Evolutionary conservation across 2,113 vertebrate genomes (phyloP).

Genomic region (Geothlypis trichas): DNA sequence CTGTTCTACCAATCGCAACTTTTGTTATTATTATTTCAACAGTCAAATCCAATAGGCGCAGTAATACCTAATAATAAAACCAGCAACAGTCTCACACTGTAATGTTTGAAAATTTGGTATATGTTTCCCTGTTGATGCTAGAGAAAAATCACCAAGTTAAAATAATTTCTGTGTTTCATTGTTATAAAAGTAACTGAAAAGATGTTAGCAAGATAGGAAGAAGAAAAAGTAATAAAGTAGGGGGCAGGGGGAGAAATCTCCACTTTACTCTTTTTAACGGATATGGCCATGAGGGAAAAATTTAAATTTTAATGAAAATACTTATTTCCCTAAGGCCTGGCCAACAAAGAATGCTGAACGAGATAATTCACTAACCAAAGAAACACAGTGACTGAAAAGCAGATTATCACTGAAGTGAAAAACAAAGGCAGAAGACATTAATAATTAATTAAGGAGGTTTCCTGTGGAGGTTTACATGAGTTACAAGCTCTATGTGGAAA

Average conservation of each 20-base stretch:
- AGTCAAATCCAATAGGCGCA: not conserved
- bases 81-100: not conserved
- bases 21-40: not conserved
- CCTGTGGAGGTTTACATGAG: slow-evolving; percentile 65
- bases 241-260: not conserved
- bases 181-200: not conserved
- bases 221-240: not conserved
- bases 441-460: slow-evolving; percentile 79
- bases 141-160: not conserved
- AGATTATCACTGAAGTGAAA: slow-evolving; percentile 74
- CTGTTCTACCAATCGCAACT: not conserved
- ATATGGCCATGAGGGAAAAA: slow-evolving; percentile 31
- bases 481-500: slow-evolving; percentile 46
- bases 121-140: not conserved
- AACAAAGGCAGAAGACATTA: slow-evolving; percentile 75
- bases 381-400: slow-evolving; percentile 24
- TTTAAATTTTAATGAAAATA: slow-evolving; percentile 74
- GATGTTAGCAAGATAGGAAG: not conserved
- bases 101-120: not conserved
- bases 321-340: slow-evolving; percentile 54
- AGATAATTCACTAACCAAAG: slow-evolving; percentile 52
- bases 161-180: not conserved
- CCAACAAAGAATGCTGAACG: slow-evolving; percentile 55
- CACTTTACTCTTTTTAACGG: not conserved
- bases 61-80: not conserved